These are phyloP conservation scores for Amazona vittata DNA, from an alignment of 2,113 vertebrate species.

Conservation along the genomic window DNA sequence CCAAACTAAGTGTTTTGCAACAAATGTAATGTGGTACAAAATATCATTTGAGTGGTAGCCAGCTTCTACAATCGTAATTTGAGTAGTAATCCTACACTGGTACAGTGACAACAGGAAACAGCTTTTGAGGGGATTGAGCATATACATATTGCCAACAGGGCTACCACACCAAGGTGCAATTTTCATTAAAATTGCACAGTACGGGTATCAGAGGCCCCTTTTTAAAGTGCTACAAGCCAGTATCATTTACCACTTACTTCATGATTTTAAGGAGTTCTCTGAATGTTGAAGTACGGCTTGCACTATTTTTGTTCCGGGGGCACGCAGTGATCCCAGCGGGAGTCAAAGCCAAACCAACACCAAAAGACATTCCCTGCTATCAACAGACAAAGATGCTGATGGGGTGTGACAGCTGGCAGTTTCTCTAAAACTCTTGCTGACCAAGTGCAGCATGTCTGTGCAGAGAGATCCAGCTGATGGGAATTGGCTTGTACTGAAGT, in stretches of 20 bases:
- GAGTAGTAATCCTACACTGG: not conserved
- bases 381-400: not conserved
- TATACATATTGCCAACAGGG: not conserved
- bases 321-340: not conserved
- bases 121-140: not conserved
- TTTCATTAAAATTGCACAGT: not conserved
- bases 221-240: not conserved
- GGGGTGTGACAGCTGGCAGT: not conserved
- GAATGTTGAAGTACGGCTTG: not conserved
- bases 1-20: not conserved
- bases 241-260: not conserved
- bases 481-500: not conserved
- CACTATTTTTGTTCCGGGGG: not conserved
- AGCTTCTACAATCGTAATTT: not conserved
- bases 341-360: constrained; percentile 12
- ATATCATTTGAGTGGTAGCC: not conserved
- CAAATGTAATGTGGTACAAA: not conserved
- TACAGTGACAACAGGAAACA: not conserved
- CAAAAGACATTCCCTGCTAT: not conserved
- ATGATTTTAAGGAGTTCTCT: not conserved
- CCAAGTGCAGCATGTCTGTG: not conserved
- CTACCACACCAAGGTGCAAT: not conserved
- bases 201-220: not conserved
- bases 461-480: not conserved
- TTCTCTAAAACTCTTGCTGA: not conserved